phyloP scores from a whole-genome alignment of 2,797 vertebrate genomes.

The Acanthurus leucopareius region DNA sequence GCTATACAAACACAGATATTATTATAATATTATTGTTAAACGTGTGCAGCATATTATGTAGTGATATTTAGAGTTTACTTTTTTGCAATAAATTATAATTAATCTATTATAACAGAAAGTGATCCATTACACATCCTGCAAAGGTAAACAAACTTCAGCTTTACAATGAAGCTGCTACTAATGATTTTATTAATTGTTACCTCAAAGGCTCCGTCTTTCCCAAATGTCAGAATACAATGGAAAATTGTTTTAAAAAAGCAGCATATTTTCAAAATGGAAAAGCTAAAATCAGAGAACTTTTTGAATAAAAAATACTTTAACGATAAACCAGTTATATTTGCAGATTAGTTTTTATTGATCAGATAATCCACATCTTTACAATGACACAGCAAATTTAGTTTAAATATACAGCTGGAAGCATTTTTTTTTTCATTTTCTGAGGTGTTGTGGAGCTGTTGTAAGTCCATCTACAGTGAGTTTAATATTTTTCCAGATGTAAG shows the following conservation, averaged over 20 bases:
- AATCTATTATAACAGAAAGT: neutral
- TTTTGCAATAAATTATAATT: neutral
- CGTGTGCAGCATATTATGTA: neutral
- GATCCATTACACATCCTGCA: neutral
- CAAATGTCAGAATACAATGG: neutral
- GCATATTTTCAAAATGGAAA: neutral
- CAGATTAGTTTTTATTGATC: neutral
- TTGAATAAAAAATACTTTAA: neutral
- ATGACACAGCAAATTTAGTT: slow-evolving; percentile 1
- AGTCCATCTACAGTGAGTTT: neutral
- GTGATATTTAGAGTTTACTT: neutral
- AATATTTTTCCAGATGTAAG: neutral
- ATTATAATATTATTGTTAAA: neutral
- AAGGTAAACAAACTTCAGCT: neutral
- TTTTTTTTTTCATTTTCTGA: neutral
- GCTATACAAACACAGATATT: too few relatives aligned
- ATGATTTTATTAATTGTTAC: too few relatives aligned
- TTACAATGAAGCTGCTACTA: neutral
- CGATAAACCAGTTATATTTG: neutral
- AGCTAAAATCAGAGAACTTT: neutral
- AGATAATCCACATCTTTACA: neutral
- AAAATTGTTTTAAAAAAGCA: neutral
- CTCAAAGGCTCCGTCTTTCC: neutral
- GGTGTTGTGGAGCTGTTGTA: neutral
- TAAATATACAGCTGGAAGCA: neutral